Conservation (phyloP, 1,140 invertebrate species). For the Brevipalpus yothersi region DNA sequence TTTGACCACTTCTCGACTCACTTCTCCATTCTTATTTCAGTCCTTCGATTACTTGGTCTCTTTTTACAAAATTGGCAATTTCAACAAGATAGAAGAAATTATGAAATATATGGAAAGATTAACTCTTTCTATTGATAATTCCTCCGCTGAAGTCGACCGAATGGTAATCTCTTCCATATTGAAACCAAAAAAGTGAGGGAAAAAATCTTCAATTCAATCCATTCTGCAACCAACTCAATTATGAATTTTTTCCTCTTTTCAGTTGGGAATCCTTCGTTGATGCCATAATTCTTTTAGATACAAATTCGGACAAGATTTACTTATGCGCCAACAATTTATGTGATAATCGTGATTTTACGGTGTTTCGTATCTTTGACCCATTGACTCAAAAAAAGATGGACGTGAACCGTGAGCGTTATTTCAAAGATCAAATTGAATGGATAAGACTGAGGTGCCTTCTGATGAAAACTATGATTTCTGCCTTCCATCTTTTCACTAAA, state of each 20-base stretch:
- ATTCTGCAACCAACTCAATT: neutral
- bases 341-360: neutral
- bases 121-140: slow-evolving; percentile 49
- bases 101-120: slow-evolving; percentile 53
- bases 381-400: no score
- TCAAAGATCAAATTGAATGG: neutral
- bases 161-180: neutral
- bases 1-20: neutral
- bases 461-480: neutral
- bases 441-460: neutral
- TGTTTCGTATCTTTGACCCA: neutral
- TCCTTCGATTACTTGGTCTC: slow-evolving; percentile 69
- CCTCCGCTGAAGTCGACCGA: neutral
- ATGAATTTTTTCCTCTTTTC: neutral
- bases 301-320: neutral
- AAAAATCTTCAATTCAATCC: neutral
- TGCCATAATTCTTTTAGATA: neutral
- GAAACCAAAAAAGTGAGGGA: neutral
- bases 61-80: slow-evolving; percentile 79
- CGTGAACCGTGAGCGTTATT: neutral
- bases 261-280: neutral
- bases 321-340: neutral
- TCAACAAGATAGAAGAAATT: slow-evolving; percentile 61
- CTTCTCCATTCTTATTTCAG: slow-evolving; percentile 24
- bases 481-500: neutral